Evolutionary conservation across 2,888 invertebrate species (phyloP).

Genomic region (Macrosiphum euphorbiae): DNA sequence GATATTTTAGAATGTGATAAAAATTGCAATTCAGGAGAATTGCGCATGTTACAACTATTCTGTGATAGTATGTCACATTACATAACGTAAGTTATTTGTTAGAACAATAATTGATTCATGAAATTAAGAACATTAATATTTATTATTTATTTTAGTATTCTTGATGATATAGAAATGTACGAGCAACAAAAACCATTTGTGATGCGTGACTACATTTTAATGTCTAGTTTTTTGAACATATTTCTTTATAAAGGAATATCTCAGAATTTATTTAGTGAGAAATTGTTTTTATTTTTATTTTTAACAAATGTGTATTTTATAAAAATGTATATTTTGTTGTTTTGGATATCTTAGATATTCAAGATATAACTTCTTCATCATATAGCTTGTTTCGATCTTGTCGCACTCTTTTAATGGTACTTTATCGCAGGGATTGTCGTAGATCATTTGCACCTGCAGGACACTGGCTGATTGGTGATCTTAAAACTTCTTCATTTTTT

Average conservation of each 20-base stretch:
- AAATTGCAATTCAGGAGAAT: conserved; percentile 87
- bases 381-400: conserved; percentile 67
- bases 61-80: conserved; percentile 96
- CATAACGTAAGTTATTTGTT: conserved; percentile 83
- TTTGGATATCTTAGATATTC: conserved; percentile 54
- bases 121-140: conserved; percentile 5
- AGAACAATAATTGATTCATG: background rate
- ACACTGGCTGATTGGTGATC: conserved; percentile 89
- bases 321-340: conserved; percentile 2
- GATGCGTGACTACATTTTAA: conserved; percentile 85
- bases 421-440: conserved; percentile 94
- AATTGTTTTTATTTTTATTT: conserved; percentile 7
- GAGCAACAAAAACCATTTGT: conserved; percentile 95
- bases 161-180: conserved; percentile 99
- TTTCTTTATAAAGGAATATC: conserved; percentile 94
- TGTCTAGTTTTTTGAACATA: conserved; percentile 93
- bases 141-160: conserved; percentile 78
- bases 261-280: conserved; percentile 83
- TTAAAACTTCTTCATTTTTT: conserved; percentile 86
- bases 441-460: conserved; percentile 84
- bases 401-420: conserved; percentile 87
- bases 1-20: conserved; percentile 84
- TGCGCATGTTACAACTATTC: conserved; percentile 92
- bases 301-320: background rate
- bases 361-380: conserved; percentile 62